Base-by-base conservation (phyloP, 2,797 vertebrate genomes). In the Triplophysa bombifrons region DNA sequence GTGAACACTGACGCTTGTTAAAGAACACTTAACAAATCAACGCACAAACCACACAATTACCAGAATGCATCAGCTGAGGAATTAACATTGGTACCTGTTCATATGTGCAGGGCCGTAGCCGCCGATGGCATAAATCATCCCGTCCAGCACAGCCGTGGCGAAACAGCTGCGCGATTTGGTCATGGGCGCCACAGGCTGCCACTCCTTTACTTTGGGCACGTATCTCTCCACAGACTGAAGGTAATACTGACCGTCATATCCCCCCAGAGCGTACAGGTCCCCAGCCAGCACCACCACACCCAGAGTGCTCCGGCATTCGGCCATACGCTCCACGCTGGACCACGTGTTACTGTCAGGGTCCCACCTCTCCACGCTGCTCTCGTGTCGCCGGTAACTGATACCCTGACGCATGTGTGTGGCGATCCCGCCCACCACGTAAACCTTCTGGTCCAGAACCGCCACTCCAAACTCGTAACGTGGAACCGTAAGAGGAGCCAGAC, bases 61-160 rank as follows among this genome's bases (percentile, higher is more conserved):
- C 66, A 78, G 76, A 41, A 41, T 41, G 38, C 38, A 41, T 41
- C 9, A 41, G 38, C 38, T 41, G 44, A 41, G 7, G 17, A 51
- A 65, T 16, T 1, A 5, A 34, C 73, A 17, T 4, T 1, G 76
- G 0, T 91, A 98, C 97, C 98, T 99, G 94, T 98, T 96, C 97
- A 98, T 98, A 71, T 99, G 98, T 3, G 98, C 97, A 1, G 98
- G 97, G 0, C 98, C 98, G 0, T 99, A 99, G 0, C 98, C 98
- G 20, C 98, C 98, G 3, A 99, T 97, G 84, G 98, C 97, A 0
- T 99, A 99, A 68, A 99, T 93, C 97, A 98, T 99, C n/a, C 96
- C 96, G 2, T 99, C 98, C 84, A 99, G 87, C 61, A 97, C 96
- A 0, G 96, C 97, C 0, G 96, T 96, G 8, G 97, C 95, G 70